Evolutionary conservation across 2,888 invertebrate species (phyloP).

Genomic region (Margaritifera margaritifera): DNA sequence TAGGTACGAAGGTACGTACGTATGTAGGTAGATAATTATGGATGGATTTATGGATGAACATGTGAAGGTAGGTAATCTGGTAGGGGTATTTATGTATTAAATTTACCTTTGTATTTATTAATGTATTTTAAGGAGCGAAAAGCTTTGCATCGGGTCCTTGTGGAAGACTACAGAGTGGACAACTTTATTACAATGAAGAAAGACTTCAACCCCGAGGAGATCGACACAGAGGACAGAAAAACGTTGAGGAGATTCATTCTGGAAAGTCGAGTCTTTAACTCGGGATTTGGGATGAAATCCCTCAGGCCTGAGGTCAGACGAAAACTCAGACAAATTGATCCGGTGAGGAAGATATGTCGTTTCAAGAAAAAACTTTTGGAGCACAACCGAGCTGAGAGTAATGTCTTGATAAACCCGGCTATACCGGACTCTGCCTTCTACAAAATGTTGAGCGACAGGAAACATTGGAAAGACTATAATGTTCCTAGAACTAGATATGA

Average conservation of each 20-base stretch:
- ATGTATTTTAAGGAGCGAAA: slow-evolving; percentile 17
- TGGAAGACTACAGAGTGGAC: slow-evolving; percentile 41
- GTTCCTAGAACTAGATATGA: slow-evolving; percentile 2
- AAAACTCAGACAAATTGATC: slow-evolving; percentile 43
- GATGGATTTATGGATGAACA: no score
- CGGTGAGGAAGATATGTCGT: slow-evolving; percentile 28
- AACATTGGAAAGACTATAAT: slow-evolving; percentile 37
- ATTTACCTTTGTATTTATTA: no score
- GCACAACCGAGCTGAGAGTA: slow-evolving; percentile 24
- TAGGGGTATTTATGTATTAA: no score
- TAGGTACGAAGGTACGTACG: no score
- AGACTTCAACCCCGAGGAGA: slow-evolving; percentile 34
- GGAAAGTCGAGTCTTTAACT: slow-evolving; percentile 44
- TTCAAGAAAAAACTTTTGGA: slow-evolving; percentile 40
- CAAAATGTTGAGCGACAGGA: slow-evolving; percentile 39
- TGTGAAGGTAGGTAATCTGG: no score
- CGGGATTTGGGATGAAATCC: slow-evolving; percentile 41
- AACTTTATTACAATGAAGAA: slow-evolving; percentile 46
- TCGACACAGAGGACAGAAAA: slow-evolving; percentile 30
- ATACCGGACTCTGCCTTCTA: slow-evolving; percentile 34
- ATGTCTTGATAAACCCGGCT: slow-evolving; percentile 40
- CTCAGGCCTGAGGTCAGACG: slow-evolving; percentile 43
- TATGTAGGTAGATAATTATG: no score
- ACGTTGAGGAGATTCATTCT: slow-evolving; percentile 38
- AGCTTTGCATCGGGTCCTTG: slow-evolving; percentile 37